A percentile compares a stretch with the other conserved stretches of the same genome.
These are phyloP conservation scores for Drosophila fungiperda DNA, from an alignment of 2,888 invertebrate species.

Conservation along the genomic window DNA sequence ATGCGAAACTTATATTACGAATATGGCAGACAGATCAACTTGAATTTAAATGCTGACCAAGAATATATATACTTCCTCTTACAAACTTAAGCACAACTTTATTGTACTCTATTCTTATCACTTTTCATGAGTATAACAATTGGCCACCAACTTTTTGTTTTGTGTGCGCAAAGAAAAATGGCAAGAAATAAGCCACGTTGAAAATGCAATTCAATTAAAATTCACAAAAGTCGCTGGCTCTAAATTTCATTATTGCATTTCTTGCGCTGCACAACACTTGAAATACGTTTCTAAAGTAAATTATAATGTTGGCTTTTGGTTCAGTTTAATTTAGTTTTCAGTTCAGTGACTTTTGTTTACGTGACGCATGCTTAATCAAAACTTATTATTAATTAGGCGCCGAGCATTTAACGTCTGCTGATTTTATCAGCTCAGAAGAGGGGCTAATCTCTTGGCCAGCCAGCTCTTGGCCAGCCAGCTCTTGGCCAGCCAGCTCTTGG, in stretches of 20 bases:
- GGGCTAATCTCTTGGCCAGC: neutral
- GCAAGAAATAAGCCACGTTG: constrained; percentile 19
- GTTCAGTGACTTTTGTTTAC: constrained; percentile 49
- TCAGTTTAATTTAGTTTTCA: constrained; percentile 13
- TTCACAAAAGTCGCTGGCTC: neutral
- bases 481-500: constrained; percentile 6
- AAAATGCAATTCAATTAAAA: constrained; percentile 55
- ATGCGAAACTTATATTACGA: neutral
- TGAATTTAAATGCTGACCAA: neutral
- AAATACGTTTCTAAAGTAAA: constrained; percentile 20
- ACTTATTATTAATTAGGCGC: constrained; percentile 2
- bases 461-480: constrained; percentile 3
- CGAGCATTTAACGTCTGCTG: constrained; percentile 23
- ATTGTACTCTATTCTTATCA: neutral
- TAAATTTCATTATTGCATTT: neutral
- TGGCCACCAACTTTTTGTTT: constrained; percentile 43
- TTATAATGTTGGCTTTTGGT: constrained; percentile 26
- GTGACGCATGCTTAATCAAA: constrained; percentile 59
- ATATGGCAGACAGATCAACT: neutral
- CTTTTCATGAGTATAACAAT: constrained; percentile 2
- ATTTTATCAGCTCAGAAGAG: constrained; percentile 33
- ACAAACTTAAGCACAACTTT: neutral
- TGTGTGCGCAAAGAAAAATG: neutral
- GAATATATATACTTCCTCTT: neutral
- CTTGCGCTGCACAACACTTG: constrained; percentile 5